These are phyloP conservation scores for Aspidiotus rigidus DNA, from an alignment of 2,888 invertebrate genomes.

Conservation along the genomic window DNA sequence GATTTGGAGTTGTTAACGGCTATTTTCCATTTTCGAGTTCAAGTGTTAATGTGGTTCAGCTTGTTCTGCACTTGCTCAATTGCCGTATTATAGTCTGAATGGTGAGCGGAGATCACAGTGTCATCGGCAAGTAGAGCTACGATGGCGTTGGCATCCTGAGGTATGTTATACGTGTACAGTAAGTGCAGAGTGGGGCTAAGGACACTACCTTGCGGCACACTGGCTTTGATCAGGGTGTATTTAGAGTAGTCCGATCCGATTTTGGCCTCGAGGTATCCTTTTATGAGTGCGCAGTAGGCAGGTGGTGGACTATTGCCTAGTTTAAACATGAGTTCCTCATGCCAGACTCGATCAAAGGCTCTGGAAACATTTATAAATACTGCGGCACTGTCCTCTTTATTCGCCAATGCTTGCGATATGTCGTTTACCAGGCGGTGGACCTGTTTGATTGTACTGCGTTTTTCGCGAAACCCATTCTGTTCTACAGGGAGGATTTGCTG, in stretches of 20 bases:
- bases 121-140: too few relatives aligned
- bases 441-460: background rate
- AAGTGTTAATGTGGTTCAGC: too few relatives aligned
- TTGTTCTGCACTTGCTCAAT: too few relatives aligned
- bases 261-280: background rate
- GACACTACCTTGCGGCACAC: constrained; percentile 1
- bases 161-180: background rate
- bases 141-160: too few relatives aligned
- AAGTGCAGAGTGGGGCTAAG: background rate
- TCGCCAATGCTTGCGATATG: background rate
- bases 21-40: too few relatives aligned
- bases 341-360: too few relatives aligned
- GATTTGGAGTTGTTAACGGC: constrained; percentile 3
- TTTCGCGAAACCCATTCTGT: constrained; percentile 1
- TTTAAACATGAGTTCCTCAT: constrained; percentile 3
- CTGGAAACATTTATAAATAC: too few relatives aligned
- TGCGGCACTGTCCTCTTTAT: too few relatives aligned
- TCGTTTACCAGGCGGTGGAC: background rate
- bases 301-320: background rate
- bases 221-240: background rate
- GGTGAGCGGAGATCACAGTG: too few relatives aligned
- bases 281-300: background rate
- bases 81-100: too few relatives aligned
- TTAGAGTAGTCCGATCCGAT: background rate
- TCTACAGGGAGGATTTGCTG: background rate